Conservation (phyloP, 2,113 vertebrate genomes). For the Merops nubicus region DNA sequence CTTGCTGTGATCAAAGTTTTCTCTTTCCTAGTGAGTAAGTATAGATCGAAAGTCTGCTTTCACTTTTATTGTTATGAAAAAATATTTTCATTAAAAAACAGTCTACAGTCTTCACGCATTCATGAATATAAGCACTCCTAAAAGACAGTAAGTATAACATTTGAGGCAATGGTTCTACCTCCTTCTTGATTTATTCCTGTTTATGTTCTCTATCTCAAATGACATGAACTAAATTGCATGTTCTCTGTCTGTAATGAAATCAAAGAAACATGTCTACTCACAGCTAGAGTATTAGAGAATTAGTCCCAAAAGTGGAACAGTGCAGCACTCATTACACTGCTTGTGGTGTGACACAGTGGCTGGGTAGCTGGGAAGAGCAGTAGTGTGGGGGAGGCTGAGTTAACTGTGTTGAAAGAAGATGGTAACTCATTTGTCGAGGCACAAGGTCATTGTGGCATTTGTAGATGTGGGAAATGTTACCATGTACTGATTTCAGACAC, state of each 20-base stretch:
- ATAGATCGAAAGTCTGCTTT: neutral
- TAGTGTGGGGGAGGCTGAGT: rapidly evolving
- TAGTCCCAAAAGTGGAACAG: neutral
- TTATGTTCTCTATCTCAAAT: neutral
- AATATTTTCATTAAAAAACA: neutral
- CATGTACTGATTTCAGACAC: neutral
- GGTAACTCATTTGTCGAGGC: neutral
- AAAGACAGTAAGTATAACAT: neutral
- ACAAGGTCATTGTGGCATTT: neutral
- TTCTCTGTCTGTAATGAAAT: neutral
- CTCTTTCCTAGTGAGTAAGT: neutral
- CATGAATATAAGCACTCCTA: neutral
- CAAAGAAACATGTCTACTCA: rapidly evolving
- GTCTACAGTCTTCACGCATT: neutral
- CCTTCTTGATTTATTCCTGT: neutral
- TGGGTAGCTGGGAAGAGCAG: neutral
- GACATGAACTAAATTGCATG: neutral
- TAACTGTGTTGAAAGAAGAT: neutral
- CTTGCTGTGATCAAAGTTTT: neutral
- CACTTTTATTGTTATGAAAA: neutral
- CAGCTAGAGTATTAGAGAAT: neutral
- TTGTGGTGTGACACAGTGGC: rapidly evolving
- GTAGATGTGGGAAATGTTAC: neutral
- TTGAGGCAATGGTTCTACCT: neutral
- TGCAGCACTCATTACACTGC: neutral